Conservation (phyloP, 2,113 vertebrate genomes). For the Lophotis ruficrista region DNA sequence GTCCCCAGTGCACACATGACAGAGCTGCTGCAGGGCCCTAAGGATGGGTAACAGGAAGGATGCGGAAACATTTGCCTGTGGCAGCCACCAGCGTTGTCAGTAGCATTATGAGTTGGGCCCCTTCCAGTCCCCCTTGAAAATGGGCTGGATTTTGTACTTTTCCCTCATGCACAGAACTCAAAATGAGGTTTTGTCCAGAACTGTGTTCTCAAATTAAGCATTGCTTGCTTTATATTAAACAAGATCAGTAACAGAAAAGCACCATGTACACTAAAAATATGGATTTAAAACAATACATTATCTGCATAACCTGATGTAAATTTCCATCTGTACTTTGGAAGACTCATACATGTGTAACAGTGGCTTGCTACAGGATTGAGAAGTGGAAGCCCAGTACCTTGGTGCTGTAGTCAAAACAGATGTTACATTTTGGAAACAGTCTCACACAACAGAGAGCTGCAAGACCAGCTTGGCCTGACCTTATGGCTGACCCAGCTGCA, state of each 20-base stretch:
- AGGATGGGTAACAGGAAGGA: background rate
- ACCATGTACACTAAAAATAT: background rate
- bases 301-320: background rate
- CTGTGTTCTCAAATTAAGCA: background rate
- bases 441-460: background rate
- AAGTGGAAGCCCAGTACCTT: background rate
- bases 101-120: fast-evolving
- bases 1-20: fast-evolving
- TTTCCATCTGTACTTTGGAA: background rate
- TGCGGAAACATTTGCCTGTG: background rate
- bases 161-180: fast-evolving
- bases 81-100: background rate
- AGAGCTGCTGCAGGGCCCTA: background rate
- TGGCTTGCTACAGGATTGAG: background rate
- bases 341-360: fast-evolving
- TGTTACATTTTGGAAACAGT: background rate
- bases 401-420: background rate
- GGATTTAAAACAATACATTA: background rate
- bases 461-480: background rate
- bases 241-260: background rate
- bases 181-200: background rate
- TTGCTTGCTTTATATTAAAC: background rate
- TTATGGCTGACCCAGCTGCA: background rate
- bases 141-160: background rate
- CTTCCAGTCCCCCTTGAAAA: background rate